Base-by-base conservation (phyloP, 2,888 invertebrate genomes). In the Scelioninae gen. 1 region DNA sequence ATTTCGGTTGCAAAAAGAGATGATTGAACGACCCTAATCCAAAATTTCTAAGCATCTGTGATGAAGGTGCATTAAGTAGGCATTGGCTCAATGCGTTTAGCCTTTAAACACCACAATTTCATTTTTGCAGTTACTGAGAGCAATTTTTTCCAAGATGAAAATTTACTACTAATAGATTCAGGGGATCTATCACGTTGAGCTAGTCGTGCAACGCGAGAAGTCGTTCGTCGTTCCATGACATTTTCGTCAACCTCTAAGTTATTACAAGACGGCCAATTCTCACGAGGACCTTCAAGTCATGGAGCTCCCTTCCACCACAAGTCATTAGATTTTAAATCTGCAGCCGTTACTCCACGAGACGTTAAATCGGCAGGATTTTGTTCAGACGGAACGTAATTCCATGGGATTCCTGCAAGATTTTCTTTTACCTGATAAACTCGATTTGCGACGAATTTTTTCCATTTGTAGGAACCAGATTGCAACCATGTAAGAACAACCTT, bases 361-460 rank as follows among this genome's bases (percentile, higher is more conserved):
- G 62, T 45, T 11, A 38, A 13, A 10, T 62, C 62, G 23, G 62
- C 62, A 23, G 62, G 62, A 16, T 62, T 62, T 9, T 40, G 23
- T 11, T 38, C 23, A 8, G 43, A 16, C 13, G 62, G 43, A 6
- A 62, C 43, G 15, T 62, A 23, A 10, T 43, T 62, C 62, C 62
- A 62, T 5, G 10, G 15, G 7, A 43, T 23, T 9, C 23, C 16
- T 7, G 62, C 43, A 4, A 62, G 23, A 10, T 23, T 38, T 43
- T 62, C 62, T 6, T 62, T 15, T 1, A 62, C n/a, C 10, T 43
- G 43, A 23, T 1, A 13, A 8, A 62, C 62, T n/a, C 62, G 5
- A 43, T 62, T 62, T 10, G 40, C 43, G 16, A 62, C 62, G 23
- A 62, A 49, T 47, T 13, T 29, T 55, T 55, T 55, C 55, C 55